These are phyloP conservation scores for Danaus plexippus DNA, from an alignment of 1,140 invertebrate species.

Conservation along the genomic window DNA sequence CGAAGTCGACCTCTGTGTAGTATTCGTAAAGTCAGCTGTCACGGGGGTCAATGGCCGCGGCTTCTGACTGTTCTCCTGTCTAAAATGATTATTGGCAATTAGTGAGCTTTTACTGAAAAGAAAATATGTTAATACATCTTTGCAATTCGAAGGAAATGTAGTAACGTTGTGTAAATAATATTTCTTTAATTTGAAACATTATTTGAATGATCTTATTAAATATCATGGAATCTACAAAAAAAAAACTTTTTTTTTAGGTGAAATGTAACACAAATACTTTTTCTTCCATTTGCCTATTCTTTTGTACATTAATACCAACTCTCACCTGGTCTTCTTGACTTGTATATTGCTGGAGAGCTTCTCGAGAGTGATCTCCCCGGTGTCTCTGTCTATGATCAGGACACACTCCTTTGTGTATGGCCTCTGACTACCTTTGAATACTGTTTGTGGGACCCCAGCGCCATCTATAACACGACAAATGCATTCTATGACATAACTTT, in stretches of 20 bases:
- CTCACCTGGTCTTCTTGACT: conserved; percentile 93
- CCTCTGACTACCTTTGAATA: conserved; percentile 94
- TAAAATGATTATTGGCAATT: conserved; percentile 17
- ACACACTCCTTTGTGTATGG: conserved; percentile 95
- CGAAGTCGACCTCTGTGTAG: conserved; percentile 75
- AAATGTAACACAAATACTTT: neutral
- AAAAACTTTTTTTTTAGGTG: no score
- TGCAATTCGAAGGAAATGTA: no score
- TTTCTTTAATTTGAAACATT: no score
- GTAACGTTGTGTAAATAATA: no score
- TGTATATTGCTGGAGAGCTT: conserved; percentile 91
- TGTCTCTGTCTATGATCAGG: conserved; percentile 91
- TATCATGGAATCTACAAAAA: no score
- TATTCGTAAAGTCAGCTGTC: conserved; percentile 65
- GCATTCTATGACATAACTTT: no score
- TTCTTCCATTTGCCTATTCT: no score
- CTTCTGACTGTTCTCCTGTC: conserved; percentile 64
- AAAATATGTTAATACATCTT: no score
- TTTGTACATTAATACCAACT: conserved; percentile 6
- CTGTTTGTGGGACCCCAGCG: conserved; percentile 88
- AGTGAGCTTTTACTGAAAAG: no score
- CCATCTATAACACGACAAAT: conserved; percentile 73
- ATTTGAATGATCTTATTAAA: no score
- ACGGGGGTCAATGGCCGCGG: conserved; percentile 67
- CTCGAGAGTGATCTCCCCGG: conserved; percentile 94